phyloP scores from a whole-genome alignment of 1,140 invertebrate species.

The Geopemphigus sp. region DNA sequence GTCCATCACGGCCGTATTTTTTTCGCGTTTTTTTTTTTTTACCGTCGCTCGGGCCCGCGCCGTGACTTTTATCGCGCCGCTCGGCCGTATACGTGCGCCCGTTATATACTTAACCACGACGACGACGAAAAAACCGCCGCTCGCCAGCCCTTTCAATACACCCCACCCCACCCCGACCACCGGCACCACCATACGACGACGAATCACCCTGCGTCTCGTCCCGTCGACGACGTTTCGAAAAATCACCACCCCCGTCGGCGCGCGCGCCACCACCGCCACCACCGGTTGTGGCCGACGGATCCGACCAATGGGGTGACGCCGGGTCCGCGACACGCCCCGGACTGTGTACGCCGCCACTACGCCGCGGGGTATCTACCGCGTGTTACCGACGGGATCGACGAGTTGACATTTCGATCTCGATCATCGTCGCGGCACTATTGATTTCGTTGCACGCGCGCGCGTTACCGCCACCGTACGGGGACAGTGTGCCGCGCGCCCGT shows the following conservation, averaged over 20 bases:
- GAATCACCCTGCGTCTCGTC: too few species aligned
- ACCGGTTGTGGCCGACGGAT: constrained; percentile 34
- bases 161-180: too few species aligned
- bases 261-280: background rate
- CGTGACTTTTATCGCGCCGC: constrained; percentile 45
- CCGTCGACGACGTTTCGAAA: background rate
- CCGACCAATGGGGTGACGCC: constrained; percentile 22
- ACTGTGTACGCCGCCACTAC: too few species aligned
- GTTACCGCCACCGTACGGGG: too few species aligned
- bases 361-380: constrained; percentile 9
- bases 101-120: too few species aligned
- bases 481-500: too few species aligned
- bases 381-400: constrained; percentile 8
- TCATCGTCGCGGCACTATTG: background rate
- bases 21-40: constrained; percentile 8
- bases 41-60: background rate
- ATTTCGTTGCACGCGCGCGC: too few species aligned
- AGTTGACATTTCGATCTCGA: constrained; percentile 48
- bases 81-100: too few species aligned
- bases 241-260: constrained; percentile 25
- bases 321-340: background rate
- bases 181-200: too few species aligned
- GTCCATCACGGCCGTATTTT: background rate
- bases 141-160: too few species aligned
- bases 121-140: too few species aligned